A percentile compares a stretch with the other conserved stretches of the same genome.
Evolutionary conservation across 2,113 vertebrate species (phyloP).

Genomic region (Australoheros scitulus): DNA sequence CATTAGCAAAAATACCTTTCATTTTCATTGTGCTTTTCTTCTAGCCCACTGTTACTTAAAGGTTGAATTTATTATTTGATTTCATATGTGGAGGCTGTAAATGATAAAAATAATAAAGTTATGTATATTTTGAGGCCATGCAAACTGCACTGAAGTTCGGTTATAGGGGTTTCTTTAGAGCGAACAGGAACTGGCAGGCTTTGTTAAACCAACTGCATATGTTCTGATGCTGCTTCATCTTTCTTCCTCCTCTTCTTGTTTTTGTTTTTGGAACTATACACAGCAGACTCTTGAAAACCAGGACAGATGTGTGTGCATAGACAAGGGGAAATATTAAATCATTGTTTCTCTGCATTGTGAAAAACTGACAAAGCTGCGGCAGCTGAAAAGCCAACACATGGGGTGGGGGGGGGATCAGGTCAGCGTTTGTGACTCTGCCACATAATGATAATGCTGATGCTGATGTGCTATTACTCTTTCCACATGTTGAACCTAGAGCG

Average conservation of each 20-base stretch:
- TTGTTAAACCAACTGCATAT: background rate
- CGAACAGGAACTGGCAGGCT: background rate
- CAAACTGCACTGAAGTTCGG: background rate
- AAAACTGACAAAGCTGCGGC: background rate
- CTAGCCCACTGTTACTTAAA: slow-evolving; percentile 19
- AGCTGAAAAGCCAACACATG: background rate
- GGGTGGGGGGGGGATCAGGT: background rate
- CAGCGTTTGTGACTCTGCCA: background rate
- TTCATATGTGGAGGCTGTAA: background rate
- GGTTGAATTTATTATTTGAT: background rate
- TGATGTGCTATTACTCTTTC: slow-evolving; percentile 57
- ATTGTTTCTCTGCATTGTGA: background rate
- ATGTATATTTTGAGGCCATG: slow-evolving; percentile 16
- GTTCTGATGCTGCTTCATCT: background rate
- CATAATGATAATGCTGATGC: background rate
- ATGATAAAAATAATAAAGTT: background rate
- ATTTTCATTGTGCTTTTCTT: slow-evolving; percentile 66
- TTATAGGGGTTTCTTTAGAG: background rate
- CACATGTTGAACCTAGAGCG: slow-evolving; percentile 31
- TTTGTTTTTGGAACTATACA: background rate
- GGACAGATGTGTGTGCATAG: slow-evolving; percentile 18
- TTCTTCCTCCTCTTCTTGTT: background rate
- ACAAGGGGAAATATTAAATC: slow-evolving; percentile 10
- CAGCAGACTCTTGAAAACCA: background rate
- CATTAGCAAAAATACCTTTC: slow-evolving; percentile 19